A percentile compares a stretch with the other conserved stretches of the same genome.
phyloP scores from a whole-genome alignment of 1,140 invertebrate genomes.

The Thrips palmi region DNA sequence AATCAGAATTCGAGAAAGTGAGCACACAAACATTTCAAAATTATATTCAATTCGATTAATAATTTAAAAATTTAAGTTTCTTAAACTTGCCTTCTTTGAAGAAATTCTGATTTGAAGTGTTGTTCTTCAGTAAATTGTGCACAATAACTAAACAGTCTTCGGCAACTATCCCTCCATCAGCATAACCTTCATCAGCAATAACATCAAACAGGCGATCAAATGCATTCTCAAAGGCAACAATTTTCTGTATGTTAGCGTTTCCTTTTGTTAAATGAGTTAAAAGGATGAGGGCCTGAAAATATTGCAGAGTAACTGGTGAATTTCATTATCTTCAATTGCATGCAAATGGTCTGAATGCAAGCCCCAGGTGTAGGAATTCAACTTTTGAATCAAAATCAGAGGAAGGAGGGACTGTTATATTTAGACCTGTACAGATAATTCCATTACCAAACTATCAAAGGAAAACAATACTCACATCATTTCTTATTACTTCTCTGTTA shows the following conservation, averaged over 20 bases:
- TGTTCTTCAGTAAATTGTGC: constrained; percentile 85
- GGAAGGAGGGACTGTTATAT: too few species aligned
- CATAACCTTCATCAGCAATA: constrained; percentile 76
- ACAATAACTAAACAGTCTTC: constrained; percentile 94
- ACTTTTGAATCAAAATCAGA: too few species aligned
- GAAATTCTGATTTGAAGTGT: constrained; percentile 95
- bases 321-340: background rate
- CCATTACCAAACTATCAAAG: background rate
- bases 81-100: constrained; percentile 73
- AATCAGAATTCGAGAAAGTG: constrained; percentile 13
- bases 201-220: constrained; percentile 93
- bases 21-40: too few species aligned
- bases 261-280: constrained; percentile 84
- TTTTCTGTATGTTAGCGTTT: constrained; percentile 98
- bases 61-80: constrained; percentile 10
- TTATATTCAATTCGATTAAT: constrained; percentile 6
- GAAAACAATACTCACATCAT: constrained; percentile 51
- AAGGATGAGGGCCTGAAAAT: constrained; percentile 56
- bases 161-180: constrained; percentile 93
- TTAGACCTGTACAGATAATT: too few species aligned
- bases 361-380: too few species aligned
- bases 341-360: too few species aligned
- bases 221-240: constrained; percentile 97
- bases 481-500: constrained; percentile 87
- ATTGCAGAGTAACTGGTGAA: background rate